Percentiles rank a stretch among this genome's conserved stretches.
Conservation (phyloP, 2,888 invertebrate species). For the Cephus rjabovi region DNA sequence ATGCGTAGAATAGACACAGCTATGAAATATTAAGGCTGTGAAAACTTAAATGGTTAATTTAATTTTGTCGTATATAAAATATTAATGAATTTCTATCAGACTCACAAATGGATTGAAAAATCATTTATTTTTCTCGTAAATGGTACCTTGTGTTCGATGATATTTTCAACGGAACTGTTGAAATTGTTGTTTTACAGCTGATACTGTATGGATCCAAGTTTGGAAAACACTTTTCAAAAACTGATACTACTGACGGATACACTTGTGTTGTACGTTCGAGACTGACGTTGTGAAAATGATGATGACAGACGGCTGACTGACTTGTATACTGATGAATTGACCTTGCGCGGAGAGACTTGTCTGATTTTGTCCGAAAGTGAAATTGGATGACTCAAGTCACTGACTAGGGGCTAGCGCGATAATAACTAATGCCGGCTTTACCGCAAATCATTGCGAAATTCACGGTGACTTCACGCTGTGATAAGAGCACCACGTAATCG, state of each 20-base stretch:
- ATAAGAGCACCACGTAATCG: neutral
- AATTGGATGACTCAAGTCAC: conserved; percentile 1
- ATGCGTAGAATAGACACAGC: neutral
- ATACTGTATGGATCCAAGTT: neutral
- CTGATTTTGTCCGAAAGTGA: neutral
- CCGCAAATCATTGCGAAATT: neutral
- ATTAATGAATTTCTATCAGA: neutral
- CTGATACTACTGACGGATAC: neutral
- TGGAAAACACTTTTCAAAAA: neutral
- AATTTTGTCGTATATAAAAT: neutral
- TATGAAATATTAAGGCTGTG: neutral
- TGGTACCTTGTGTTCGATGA: neutral
- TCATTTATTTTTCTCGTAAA: neutral
- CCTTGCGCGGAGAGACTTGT: neutral
- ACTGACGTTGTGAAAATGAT: neutral
- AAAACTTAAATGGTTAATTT: neutral
- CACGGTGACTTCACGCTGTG: neutral
- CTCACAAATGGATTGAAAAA: neutral
- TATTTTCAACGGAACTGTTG: neutral
- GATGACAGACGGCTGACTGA: neutral
- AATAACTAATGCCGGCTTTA: neutral
- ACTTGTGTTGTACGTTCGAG: neutral
- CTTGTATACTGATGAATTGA: neutral
- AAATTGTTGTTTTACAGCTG: too few relatives aligned
- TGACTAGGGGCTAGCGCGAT: neutral